A percentile compares a stretch with the other conserved stretches of the same genome.
These are phyloP conservation scores for Uloborus diversus DNA, from an alignment of 1,140 invertebrate species.

Conservation along the genomic window DNA sequence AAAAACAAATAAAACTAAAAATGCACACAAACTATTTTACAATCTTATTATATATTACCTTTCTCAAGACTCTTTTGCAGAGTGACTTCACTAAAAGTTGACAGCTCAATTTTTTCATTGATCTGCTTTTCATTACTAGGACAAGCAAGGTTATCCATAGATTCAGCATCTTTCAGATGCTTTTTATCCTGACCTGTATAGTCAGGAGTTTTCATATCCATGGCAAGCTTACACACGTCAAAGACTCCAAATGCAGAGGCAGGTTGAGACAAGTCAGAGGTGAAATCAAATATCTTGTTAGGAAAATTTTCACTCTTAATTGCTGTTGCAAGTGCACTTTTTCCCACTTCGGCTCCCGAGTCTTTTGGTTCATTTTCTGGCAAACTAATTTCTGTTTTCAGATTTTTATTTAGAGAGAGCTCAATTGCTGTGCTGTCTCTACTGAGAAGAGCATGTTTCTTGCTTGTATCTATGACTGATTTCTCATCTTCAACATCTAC, in stretches of 20 bases:
- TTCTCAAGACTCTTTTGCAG: conserved; percentile 19
- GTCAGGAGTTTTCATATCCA: conserved; percentile 35
- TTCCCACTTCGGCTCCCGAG: not conserved
- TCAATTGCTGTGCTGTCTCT: no score
- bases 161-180: not conserved
- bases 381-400: not conserved
- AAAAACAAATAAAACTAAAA: no score
- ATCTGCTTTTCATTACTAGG: no score
- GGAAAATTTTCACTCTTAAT: conserved; percentile 26
- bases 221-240: conserved; percentile 44
- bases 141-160: not conserved
- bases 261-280: conserved; percentile 6
- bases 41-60: conserved; percentile 3
- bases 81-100: not conserved
- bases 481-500: not conserved
- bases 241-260: conserved; percentile 34
- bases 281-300: conserved; percentile 32
- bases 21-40: no score
- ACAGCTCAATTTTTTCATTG: conserved; percentile 16
- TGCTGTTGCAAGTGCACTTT: conserved; percentile 25
- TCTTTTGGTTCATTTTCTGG: not conserved
- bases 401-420: not conserved
- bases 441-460: not conserved
- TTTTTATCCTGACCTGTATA: not conserved
- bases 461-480: not conserved